Base-by-base conservation (phyloP, 2,888 invertebrate genomes). In the Cantharis nigra region DNA sequence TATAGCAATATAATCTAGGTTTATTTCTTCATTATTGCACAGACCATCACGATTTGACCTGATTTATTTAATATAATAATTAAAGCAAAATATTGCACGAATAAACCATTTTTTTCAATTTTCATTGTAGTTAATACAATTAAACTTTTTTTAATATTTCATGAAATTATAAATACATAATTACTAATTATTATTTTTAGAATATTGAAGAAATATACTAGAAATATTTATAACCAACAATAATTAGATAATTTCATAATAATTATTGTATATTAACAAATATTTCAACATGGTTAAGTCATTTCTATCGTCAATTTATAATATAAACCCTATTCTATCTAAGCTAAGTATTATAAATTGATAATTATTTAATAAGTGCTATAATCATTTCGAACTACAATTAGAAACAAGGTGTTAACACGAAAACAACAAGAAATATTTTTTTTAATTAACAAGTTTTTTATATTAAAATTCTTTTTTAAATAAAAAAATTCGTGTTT, bases 21-120 rank as follows among this genome's bases (percentile, higher is more conserved):
- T 28, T 28, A 63, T 63, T 28, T 16, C 26, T 71, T 63, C 63
- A 63, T 64, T 63, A 71, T 26, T 71, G 71, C 63, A 63, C 63
- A 63, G 63, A 63, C 14, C 63, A 63, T 26, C 71, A 71, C 71
- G 71, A 71, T 30, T 64, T 71, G 71, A 33, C 71, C 71, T 71
- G 71, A 71, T 71, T 71, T 14, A 63, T 67, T 67, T 67, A 49
- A n/a, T 49, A n/a, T n/a, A 49, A 49, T 49, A 49, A 49, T 49
- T 49, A 49, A n/a, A 49, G n/a, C n/a, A 49, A n/a, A 49, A 49
- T n/a, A n/a, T 49, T 49, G 49, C 49, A n/a, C n/a, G 49, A 49
- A 49, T 49, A n/a, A 5, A 49, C 49, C 7, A n/a, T 49, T 49
- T 49, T n/a, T 49, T 49, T 49, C n/a, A 33, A 49, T 49, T 49